A percentile compares a stretch with the other conserved stretches of the same genome.
phyloP scores from a whole-genome alignment of 1,140 invertebrate genomes.

The Sipha flava region DNA sequence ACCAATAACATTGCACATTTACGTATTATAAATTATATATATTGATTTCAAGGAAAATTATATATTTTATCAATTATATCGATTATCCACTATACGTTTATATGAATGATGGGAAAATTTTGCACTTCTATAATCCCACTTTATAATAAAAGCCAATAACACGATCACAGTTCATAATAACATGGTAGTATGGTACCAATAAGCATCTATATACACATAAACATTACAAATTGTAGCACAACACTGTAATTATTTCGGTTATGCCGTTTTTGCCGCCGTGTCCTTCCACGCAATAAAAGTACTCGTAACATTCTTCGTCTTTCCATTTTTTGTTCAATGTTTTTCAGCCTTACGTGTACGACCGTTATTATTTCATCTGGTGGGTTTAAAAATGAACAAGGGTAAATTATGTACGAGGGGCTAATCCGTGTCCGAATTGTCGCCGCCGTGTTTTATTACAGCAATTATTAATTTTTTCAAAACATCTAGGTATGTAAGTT shows the following conservation, averaged over 20 bases:
- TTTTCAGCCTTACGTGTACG: not conserved
- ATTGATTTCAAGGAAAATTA: too few species aligned
- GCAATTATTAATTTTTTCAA: not conserved
- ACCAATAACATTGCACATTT: too few species aligned
- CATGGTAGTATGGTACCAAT: too few species aligned
- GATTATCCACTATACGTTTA: too few species aligned
- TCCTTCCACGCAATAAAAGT: not conserved
- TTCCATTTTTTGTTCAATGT: not conserved
- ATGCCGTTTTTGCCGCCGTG: conserved; percentile 1
- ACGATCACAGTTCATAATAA: not conserved
- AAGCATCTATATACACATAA: not conserved
- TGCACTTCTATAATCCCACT: not conserved
- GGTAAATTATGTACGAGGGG: not conserved
- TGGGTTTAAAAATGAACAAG: not conserved
- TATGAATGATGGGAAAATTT: not conserved
- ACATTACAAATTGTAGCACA: not conserved
- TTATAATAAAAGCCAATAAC: not conserved
- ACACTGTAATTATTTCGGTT: conserved; percentile 2
- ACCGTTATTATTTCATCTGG: conserved; percentile 17
- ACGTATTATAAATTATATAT: too few species aligned
- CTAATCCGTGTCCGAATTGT: conserved; percentile 26
- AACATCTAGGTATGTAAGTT: not conserved
- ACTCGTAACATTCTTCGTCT: not conserved
- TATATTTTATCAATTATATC: too few species aligned
- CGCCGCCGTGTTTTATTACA: conserved; percentile 20